Evolutionary conservation across 2,113 vertebrate species (phyloP), one percentile per base, ranked within the genome.

Genomic region (Lampris megalopsis): DNA sequence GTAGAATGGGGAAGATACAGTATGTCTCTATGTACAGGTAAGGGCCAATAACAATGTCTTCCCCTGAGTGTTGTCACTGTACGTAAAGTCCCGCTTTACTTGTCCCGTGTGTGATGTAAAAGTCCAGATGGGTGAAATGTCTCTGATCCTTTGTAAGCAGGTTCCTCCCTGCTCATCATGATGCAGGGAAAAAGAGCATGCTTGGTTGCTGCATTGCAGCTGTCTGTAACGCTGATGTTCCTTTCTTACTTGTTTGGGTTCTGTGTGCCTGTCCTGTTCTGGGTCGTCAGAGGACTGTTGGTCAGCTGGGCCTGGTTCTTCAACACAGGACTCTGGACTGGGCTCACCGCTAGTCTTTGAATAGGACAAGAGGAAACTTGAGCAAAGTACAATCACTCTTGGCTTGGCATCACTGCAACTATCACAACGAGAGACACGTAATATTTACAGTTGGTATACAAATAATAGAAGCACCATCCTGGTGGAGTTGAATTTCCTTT

Each of bases 161-260:
- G 24, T 24, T 24, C 24, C 24, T 24, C 24, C 24, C 24, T 24
- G 24, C 24, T 24, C 24, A 24, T 24, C 24, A 24, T 24, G 24
- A 9, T 2, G 11, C 10, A 54, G 35, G 5, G 5, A 54, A 24
- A 24, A 54, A 13, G 5, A 54, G 24, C 11, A 54, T 5, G 35
- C 24, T 52, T 52, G 50, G 13, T 52, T 24, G 9, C 13, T n/a
- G 3, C 13, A 24, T 54, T n/a, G 35, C 52, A 59, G 43, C 43
- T 40, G 53, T 3, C 24, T n/a, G 24, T 6, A 42, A 37, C 5
- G 0, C 11, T 37, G 35, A 43, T 47, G 1, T 40, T 52, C 0
- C 5, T 5, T 36, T 77, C 71, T 63, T n/a, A 90, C 88, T 73
- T 68, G 79, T 85, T 88, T 91, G 1, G 77, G 3, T 64, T 86